phyloP scores from a whole-genome alignment of 2,888 invertebrate species.

The Ochropleura plecta region DNA sequence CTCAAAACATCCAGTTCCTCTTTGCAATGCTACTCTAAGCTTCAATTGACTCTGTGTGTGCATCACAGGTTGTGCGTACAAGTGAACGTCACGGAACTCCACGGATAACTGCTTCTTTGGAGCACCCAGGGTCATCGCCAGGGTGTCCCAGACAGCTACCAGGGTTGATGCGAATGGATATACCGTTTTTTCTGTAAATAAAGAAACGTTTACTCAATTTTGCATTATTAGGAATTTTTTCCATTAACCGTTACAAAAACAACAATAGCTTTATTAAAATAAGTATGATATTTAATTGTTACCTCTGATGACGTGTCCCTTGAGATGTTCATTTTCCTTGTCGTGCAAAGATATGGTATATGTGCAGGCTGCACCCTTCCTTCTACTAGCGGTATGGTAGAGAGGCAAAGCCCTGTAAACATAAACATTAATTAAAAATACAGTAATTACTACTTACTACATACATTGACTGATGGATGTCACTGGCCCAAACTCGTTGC shows the following conservation, averaged over 20 bases:
- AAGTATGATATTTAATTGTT: not conserved
- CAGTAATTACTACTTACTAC: not conserved
- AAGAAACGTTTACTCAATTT: no score
- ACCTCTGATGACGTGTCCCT: constrained; percentile 56
- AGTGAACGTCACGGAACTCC: constrained; percentile 91
- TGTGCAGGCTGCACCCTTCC: constrained; percentile 70
- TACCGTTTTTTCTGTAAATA: constrained; percentile 90
- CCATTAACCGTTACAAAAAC: not conserved
- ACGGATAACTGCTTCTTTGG: constrained; percentile 92
- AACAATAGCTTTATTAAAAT: not conserved
- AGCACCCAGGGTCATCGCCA: constrained; percentile 90
- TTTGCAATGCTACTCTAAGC: constrained; percentile 90
- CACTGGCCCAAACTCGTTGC: no score
- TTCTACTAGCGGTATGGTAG: constrained; percentile 67
- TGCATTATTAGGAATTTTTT: not conserved
- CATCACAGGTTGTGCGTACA: constrained; percentile 90
- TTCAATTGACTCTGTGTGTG: constrained; percentile 88
- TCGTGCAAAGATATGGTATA: constrained; percentile 56
- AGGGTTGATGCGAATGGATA: constrained; percentile 95
- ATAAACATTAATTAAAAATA: not conserved
- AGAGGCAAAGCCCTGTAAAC: constrained; percentile 72
- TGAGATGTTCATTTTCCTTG: constrained; percentile 42
- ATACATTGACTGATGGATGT: no score
- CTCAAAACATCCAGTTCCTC: constrained; percentile 91
- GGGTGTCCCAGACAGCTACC: constrained; percentile 93